Evolutionary conservation across 2,113 vertebrate genomes (phyloP).

Genomic region (Oxygymnocypris stewartii): DNA sequence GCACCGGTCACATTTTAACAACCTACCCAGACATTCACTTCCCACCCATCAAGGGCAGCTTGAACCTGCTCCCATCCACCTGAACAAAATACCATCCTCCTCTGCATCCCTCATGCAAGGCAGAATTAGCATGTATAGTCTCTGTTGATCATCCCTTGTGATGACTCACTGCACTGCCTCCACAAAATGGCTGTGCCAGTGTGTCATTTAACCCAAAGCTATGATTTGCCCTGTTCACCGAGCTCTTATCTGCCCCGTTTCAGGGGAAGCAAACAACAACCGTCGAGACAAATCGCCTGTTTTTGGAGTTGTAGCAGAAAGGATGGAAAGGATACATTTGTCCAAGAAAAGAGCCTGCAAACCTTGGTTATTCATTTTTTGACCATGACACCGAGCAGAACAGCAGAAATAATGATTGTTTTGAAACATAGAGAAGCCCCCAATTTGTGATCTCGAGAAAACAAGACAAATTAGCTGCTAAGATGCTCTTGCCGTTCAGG

Average conservation of each 20-base stretch:
- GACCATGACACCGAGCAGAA: background rate
- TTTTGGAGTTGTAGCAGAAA: background rate
- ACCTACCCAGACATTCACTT: constrained; percentile 6
- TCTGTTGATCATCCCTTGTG: constrained; percentile 62
- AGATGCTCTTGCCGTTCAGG: background rate
- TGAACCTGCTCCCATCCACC: constrained; percentile 52
- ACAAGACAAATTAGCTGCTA: constrained; percentile 6
- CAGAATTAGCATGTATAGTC: constrained; percentile 10
- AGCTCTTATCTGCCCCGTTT: constrained; percentile 40
- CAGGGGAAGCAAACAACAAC: constrained; percentile 19
- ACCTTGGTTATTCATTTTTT: background rate
- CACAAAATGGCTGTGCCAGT: constrained; percentile 50
- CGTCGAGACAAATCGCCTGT: background rate
- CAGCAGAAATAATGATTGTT: background rate
- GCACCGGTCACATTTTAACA: background rate
- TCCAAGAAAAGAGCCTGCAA: background rate
- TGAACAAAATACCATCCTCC: constrained; percentile 60
- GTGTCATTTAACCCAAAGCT: constrained; percentile 36
- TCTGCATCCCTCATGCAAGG: background rate
- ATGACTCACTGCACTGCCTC: constrained; percentile 55
- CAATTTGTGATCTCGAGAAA: background rate
- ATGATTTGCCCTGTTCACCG: constrained; percentile 34
- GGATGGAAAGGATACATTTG: background rate
- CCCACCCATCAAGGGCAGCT: constrained; percentile 48
- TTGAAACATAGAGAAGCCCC: background rate